phyloP scores from a whole-genome alignment of 2,888 invertebrate genomes.

The Epinotia nisella region DNA sequence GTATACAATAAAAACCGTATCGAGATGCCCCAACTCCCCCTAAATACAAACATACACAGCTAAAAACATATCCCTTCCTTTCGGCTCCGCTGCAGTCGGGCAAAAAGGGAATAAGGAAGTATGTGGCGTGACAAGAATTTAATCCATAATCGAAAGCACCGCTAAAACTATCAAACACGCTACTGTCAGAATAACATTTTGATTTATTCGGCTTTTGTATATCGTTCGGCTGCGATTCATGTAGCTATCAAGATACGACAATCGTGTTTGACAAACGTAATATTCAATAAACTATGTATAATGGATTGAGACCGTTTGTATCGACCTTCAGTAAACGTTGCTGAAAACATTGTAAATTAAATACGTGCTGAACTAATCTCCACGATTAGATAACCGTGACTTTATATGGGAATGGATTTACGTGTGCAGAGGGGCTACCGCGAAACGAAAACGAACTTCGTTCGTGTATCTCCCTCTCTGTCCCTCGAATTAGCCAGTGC shows the following conservation, averaged over 20 bases:
- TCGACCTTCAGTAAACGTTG: slow-evolving; percentile 10
- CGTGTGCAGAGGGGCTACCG: not conserved
- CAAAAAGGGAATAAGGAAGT: too few relatives aligned
- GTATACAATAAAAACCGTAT: too few relatives aligned
- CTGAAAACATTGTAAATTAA: slow-evolving; percentile 2
- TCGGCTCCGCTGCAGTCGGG: too few relatives aligned
- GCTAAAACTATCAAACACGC: not conserved
- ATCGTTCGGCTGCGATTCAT: slow-evolving; percentile 1
- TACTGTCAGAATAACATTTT: not conserved
- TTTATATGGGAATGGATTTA: not conserved
- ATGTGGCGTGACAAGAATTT: too few relatives aligned
- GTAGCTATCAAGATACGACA: slow-evolving; percentile 2
- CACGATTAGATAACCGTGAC: slow-evolving; percentile 14
- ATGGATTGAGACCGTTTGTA: not conserved
- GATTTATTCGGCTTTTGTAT: too few relatives aligned
- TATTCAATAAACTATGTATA: slow-evolving; percentile 9
- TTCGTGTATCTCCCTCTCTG: too few relatives aligned
- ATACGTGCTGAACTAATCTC: slow-evolving; percentile 10
- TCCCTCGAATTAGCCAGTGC: too few relatives aligned
- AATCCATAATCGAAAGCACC: not conserved
- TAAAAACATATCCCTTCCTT: too few relatives aligned
- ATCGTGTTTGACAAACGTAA: not conserved
- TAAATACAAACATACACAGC: too few relatives aligned
- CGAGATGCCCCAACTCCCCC: too few relatives aligned
- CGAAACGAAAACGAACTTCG: too few relatives aligned